phyloP scores from a whole-genome alignment of 2,113 vertebrate genomes.

The Bubo scandiacus region DNA sequence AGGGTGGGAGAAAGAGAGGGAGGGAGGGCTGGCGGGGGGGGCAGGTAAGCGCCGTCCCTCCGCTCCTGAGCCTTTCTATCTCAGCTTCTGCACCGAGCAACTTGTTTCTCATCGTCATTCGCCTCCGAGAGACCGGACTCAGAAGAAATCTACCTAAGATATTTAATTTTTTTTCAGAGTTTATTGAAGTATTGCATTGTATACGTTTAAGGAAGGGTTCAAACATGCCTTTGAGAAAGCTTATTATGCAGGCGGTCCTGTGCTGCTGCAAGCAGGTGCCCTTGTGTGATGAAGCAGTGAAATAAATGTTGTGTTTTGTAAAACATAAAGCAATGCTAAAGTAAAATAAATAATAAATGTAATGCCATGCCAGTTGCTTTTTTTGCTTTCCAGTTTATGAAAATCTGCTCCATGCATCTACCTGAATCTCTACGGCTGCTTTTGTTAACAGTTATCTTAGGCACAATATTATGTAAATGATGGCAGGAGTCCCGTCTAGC shows the following conservation, averaged over 20 bases:
- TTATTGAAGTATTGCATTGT: background rate
- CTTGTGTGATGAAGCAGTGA: fast-evolving
- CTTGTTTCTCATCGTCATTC: background rate
- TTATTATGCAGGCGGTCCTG: background rate
- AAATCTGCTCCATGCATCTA: background rate
- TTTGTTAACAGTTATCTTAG: background rate
- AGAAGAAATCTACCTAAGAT: background rate
- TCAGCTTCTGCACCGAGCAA: background rate
- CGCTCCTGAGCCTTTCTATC: background rate
- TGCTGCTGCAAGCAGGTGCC: fast-evolving
- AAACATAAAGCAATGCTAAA: background rate
- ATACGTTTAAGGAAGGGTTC: background rate
- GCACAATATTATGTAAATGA: background rate
- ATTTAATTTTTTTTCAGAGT: background rate
- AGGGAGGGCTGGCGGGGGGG: background rate
- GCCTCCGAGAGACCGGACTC: background rate
- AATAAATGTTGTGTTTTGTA: background rate
- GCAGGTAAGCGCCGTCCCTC: too few species aligned
- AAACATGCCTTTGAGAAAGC: background rate
- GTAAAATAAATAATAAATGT: background rate
- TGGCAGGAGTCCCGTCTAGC: background rate
- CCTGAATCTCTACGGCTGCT: background rate
- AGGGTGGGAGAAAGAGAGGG: too few species aligned
- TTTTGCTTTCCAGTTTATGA: background rate
- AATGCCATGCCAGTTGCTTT: background rate